Evolutionary conservation across 1,140 invertebrate genomes (phyloP), one percentile per base, ranked within the genome.

Genomic region (Bombus soroeensis): DNA sequence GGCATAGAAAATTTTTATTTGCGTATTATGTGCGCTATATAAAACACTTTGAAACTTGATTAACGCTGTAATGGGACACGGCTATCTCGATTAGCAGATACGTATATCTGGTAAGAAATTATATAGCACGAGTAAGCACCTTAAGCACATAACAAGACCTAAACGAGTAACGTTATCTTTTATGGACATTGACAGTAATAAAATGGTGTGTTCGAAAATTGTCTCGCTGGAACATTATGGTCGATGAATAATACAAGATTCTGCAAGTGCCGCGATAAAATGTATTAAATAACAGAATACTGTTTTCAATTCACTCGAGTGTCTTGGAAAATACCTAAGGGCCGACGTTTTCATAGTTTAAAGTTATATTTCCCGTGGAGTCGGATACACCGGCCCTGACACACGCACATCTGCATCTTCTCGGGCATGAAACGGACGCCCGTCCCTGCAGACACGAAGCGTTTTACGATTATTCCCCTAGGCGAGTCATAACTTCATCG

Each of bases 391-490:
- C 83, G 77, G n/a, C 62, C 71, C 78, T 85, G 76, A 47, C 53
- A 72, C n/a, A 25, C 34, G 41, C 76, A 28, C 66, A 68, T 15
- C 39, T 32, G 64, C 41, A 72, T 53, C 39, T 76, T n/a, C 66
- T 34, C 53, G 47, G 18, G 18, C 47, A 22, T 22, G 47, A 53
- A 53, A 53, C 47, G 53, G 57, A 62, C 22, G 34, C 53, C 75
- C 28, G 83, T 73, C 43, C 34, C 39, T 37, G 73, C 32, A 57
- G 25, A 34, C 76, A 37, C 62, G 47, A 71, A 68, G 53, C 66
- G 76, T 79, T 85, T 85, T 85, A 85, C 76, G 83, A 85, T 85
- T 79, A 85, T 72, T 68, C 62, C 39, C 34, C 22, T 47, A 64
- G 39, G 73, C 34, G 28, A 77, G 73, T 64, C 74, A 53, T 79